These are phyloP conservation scores for Agonum fuliginosum DNA, from an alignment of 2,888 invertebrate species.

Conservation along the genomic window DNA sequence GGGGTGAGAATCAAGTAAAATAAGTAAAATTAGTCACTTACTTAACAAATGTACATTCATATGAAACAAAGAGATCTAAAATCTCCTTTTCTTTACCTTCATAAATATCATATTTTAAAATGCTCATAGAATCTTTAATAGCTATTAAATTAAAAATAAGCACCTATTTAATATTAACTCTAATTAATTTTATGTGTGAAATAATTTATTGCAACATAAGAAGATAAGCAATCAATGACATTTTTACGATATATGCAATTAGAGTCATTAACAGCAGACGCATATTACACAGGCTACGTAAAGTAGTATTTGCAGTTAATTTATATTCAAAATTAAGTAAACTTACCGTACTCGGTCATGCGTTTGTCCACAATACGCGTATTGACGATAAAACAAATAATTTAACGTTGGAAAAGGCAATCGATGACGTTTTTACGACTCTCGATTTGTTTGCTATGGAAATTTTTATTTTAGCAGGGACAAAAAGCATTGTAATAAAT, in stretches of 20 bases:
- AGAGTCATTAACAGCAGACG: slow-evolving; percentile 7
- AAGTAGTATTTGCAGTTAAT: slow-evolving; percentile 1
- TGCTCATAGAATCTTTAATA: too few relatives aligned
- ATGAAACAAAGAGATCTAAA: too few relatives aligned
- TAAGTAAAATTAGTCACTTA: too few relatives aligned
- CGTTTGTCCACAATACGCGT: slow-evolving; percentile 15
- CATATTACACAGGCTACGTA: neutral
- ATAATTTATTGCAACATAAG: slow-evolving; percentile 11
- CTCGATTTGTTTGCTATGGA: slow-evolving; percentile 33
- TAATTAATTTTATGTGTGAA: slow-evolving; percentile 5
- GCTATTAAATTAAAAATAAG: too few relatives aligned
- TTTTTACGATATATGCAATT: slow-evolving; percentile 13
- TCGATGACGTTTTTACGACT: slow-evolving; percentile 35
- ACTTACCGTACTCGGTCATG: neutral
- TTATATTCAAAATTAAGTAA: slow-evolving; percentile 27
- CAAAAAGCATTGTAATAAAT: slow-evolving; percentile 4
- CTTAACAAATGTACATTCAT: too few relatives aligned
- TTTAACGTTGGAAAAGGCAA: slow-evolving; percentile 11
- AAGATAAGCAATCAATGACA: slow-evolving; percentile 20
- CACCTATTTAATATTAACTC: neutral
- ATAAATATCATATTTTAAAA: too few relatives aligned
- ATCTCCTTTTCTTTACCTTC: too few relatives aligned
- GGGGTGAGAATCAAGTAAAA: too few relatives aligned
- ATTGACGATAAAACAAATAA: slow-evolving; percentile 33
- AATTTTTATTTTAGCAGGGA: slow-evolving; percentile 23